Percentiles rank a stretch among this genome's conserved stretches.
phyloP scores from a whole-genome alignment of 2,797 vertebrate species.

The Peromyscus eremicus region DNA sequence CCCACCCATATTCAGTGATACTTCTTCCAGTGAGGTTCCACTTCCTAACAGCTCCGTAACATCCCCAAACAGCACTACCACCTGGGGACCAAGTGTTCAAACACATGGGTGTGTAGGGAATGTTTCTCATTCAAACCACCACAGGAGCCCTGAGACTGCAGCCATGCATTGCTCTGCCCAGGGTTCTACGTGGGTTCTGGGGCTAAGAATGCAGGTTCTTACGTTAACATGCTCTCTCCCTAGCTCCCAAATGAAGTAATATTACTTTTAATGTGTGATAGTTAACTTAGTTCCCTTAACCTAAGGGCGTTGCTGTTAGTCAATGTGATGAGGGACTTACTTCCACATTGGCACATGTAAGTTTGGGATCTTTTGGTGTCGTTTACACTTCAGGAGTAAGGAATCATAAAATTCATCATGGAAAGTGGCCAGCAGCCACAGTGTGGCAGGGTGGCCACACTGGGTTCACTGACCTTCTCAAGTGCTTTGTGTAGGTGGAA shows the following conservation, averaged over 20 bases:
- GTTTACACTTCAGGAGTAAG: background rate
- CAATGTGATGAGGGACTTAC: background rate
- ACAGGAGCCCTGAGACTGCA: background rate
- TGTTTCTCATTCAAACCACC: background rate
- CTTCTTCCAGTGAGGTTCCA: background rate
- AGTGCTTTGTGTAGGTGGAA: no score
- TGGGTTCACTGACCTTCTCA: fast-evolving
- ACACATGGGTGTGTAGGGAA: background rate
- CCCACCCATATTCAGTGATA: background rate
- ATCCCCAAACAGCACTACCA: background rate
- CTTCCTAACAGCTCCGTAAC: background rate
- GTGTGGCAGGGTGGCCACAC: fast-evolving
- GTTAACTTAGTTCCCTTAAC: background rate
- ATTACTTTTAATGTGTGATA: background rate
- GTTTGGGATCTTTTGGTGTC: fast-evolving
- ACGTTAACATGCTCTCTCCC: background rate
- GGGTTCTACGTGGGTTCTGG: no score
- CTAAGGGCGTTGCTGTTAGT: background rate
- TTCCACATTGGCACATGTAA: fast-evolving
- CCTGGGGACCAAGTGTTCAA: background rate
- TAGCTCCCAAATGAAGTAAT: background rate
- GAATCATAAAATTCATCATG: fast-evolving
- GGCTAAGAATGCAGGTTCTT: background rate
- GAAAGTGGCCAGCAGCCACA: background rate
- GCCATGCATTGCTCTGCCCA: background rate